Conservation (phyloP, 2,797 vertebrate species). For the Gorsachius magnificus region DNA sequence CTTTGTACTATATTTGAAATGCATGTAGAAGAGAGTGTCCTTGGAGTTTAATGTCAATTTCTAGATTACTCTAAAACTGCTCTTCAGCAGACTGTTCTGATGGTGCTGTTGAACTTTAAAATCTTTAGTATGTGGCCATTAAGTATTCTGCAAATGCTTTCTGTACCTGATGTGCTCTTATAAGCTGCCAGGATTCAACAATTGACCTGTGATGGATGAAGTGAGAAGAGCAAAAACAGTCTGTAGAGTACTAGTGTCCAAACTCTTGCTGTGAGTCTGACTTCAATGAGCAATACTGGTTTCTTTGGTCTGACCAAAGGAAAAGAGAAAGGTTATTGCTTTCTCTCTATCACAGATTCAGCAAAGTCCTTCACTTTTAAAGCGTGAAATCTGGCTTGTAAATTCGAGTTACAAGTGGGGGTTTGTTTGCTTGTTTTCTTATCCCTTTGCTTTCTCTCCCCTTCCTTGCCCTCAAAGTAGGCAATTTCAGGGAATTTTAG, state of each 20-base stretch:
- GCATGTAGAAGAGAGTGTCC: not conserved
- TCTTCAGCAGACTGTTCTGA: slow-evolving; percentile 6
- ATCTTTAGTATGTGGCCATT: slow-evolving; percentile 27
- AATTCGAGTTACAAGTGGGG: not conserved
- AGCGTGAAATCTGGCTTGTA: not conserved
- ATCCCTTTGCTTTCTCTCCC: accelerated
- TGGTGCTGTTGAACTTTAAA: slow-evolving; percentile 53
- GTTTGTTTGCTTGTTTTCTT: not conserved
- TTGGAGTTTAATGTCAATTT: slow-evolving; percentile 39
- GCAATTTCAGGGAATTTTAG: not conserved
- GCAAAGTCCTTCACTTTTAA: not conserved
- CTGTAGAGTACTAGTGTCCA: not conserved
- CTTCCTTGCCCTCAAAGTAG: accelerated
- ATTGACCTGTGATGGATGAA: slow-evolving; percentile 59
- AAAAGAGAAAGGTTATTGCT: not conserved
- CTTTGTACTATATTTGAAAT: not conserved
- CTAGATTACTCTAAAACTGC: not conserved
- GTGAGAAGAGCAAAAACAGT: slow-evolving; percentile 17
- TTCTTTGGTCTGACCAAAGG: not conserved
- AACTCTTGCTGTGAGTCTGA: not conserved
- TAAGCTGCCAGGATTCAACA: slow-evolving; percentile 41
- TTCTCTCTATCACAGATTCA: not conserved
- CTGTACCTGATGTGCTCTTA: slow-evolving; percentile 26
- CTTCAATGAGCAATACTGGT: not conserved
- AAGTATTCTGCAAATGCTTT: slow-evolving; percentile 43